phyloP scores from a whole-genome alignment of 2,113 vertebrate species.

The Aix galericulata region DNA sequence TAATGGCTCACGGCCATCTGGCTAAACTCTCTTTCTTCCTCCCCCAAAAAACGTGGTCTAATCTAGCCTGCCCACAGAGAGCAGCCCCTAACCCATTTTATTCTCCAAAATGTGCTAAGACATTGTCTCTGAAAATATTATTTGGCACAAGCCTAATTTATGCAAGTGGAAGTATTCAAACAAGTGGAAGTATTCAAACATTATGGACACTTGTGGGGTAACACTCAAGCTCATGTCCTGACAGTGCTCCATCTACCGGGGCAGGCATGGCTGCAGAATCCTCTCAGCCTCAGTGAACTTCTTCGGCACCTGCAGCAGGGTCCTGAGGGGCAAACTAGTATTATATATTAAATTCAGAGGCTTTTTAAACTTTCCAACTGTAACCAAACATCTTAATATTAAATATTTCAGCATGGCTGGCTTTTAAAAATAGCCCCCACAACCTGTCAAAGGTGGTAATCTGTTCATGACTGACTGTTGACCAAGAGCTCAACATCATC shows the following conservation, averaged over 20 bases:
- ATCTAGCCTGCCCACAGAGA: neutral
- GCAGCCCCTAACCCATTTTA: neutral
- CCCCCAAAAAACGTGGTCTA: neutral
- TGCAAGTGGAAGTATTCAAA: neutral
- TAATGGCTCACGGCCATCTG: constrained; percentile 23
- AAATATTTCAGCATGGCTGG: neutral
- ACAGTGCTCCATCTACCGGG: neutral
- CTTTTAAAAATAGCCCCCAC: neutral
- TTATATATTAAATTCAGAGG: neutral
- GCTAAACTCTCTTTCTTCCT: neutral
- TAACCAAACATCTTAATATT: neutral
- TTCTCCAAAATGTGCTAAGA: neutral
- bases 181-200: neutral
- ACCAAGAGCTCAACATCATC: neutral
- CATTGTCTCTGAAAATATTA: neutral
- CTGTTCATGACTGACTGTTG: neutral
- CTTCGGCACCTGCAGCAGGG: neutral
- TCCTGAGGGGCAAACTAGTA: neutral
- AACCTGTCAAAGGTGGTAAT: neutral
- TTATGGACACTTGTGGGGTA: neutral
- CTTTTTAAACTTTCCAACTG: neutral
- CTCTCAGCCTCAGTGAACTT: rapidly evolving
- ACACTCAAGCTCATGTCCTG: rapidly evolving
- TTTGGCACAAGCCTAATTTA: neutral
- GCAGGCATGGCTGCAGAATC: neutral